These are phyloP conservation scores for Lasioglossum vierecki DNA, from an alignment of 2,888 invertebrate species.

Conservation along the genomic window DNA sequence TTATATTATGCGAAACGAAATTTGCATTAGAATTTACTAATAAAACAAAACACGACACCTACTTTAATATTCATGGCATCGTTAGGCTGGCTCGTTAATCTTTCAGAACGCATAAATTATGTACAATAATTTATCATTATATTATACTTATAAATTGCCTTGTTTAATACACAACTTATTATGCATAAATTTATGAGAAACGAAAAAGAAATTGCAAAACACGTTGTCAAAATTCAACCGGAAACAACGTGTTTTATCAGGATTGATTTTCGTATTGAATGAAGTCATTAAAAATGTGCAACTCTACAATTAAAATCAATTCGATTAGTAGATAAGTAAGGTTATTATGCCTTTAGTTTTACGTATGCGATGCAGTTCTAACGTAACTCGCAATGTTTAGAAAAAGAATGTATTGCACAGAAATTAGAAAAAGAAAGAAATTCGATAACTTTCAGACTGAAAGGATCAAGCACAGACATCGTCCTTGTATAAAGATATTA, in stretches of 20 bases:
- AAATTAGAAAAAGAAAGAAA: slow-evolving; percentile 40
- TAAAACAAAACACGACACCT: slow-evolving; percentile 39
- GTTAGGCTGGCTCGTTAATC: slow-evolving; percentile 51
- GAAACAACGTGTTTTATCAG: slow-evolving; percentile 13
- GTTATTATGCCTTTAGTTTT: slow-evolving; percentile 49
- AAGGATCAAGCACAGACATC: slow-evolving; percentile 49
- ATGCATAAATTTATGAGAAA: slow-evolving; percentile 56
- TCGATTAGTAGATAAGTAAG: slow-evolving; percentile 9
- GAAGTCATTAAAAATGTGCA: slow-evolving; percentile 30
- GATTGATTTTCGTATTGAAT: slow-evolving; percentile 23
- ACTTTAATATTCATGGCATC: slow-evolving; percentile 64
- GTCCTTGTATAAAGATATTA: slow-evolving; percentile 46
- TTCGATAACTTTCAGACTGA: slow-evolving; percentile 56
- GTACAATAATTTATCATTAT: slow-evolving; percentile 72
- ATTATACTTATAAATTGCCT: slow-evolving; percentile 54
- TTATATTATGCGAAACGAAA: slow-evolving; percentile 54
- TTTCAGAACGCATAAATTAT: slow-evolving; percentile 61
- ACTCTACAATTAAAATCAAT: slow-evolving; percentile 15
- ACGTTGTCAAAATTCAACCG: slow-evolving; percentile 27
- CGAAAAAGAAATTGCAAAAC: slow-evolving; percentile 62
- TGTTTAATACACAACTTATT: slow-evolving; percentile 60
- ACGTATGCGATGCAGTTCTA: slow-evolving; percentile 23
- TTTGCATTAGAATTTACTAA: slow-evolving; percentile 38
- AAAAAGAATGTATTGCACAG: slow-evolving; percentile 58
- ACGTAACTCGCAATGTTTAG: slow-evolving; percentile 34